Base-by-base conservation (phyloP, 2,797 vertebrate species). In the Taenioides sp. region DNA sequence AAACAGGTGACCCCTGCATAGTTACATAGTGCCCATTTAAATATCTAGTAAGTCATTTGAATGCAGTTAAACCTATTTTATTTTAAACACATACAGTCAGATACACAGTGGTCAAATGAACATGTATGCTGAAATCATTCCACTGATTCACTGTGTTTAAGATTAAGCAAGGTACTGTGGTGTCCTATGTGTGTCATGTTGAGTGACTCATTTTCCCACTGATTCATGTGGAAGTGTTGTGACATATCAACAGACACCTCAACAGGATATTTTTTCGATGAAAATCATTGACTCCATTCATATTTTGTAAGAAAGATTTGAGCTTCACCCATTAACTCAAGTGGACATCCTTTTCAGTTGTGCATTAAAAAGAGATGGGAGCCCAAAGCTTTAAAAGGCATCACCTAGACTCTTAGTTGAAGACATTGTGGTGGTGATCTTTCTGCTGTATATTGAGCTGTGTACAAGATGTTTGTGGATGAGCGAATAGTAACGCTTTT, bases 401-500 rank as follows among this genome's bases (percentile, higher is more conserved):
- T 71, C 57, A 49, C 72, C 49, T 59, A 61, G 66, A 68, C 7
- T n/a, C 34, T 22, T 58, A 52, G 0, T 43, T 71, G 23, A 1
- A 67, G 54, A 64, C 1, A 64, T 73, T 3, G 7, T 11, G 14
- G n/a, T 59, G 49, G 16, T 64, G 22, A 16, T 18, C 58, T 49
- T 12, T 6, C 40, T 22, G 5, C 78, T 67, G 52, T 73, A 65
- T 22, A 28, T 25, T 50, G 49, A 22, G 65, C 49, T 22, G n/a
- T 50, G 52, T 64, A 37, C 76, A 90, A 85, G 73, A 91, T 96
- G 96, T 93, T 96, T 92, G 88, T 96, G 89, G 95, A 97, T 77
- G 94, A 95, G 74, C 93, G 94, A 77, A 94, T 97, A 76, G 70
- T 96, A 57, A 93, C 88, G 5, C 91, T 96, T 81, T 97, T 99